Conservation (phyloP, 2,888 invertebrate genomes). For the Kuschelorhynchus macadamiae region DNA sequence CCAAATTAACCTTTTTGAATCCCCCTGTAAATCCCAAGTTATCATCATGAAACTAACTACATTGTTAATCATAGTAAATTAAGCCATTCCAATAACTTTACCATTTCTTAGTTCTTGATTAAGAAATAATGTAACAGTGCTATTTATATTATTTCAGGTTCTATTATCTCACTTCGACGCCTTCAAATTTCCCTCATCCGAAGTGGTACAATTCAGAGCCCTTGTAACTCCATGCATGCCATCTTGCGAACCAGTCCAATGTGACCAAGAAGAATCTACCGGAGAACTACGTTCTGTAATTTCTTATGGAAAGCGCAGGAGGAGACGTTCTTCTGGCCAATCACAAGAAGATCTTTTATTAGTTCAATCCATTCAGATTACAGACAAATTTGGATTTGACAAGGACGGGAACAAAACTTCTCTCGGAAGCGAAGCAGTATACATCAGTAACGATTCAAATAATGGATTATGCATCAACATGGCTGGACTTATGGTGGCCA, state of each 20-base stretch:
- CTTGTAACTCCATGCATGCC: slow-evolving; percentile 95
- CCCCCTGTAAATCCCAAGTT: too few species aligned
- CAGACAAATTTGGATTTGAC: slow-evolving; percentile 92
- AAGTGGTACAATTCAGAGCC: slow-evolving; percentile 96
- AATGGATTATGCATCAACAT: slow-evolving; percentile 80
- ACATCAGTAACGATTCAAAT: slow-evolving; percentile 73
- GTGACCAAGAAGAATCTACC: slow-evolving; percentile 86
- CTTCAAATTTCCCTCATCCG: slow-evolving; percentile 96
- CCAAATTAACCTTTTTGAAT: too few species aligned
- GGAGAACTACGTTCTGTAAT: slow-evolving; percentile 87
- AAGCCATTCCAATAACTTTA: too few species aligned
- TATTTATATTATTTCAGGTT: slow-evolving; percentile 74
- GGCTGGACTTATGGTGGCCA: slow-evolving; percentile 87
- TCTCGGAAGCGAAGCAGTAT: slow-evolving; percentile 80
- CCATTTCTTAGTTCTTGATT: too few species aligned
- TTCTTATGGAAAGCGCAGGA: slow-evolving; percentile 87
- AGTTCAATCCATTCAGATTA: slow-evolving; percentile 92
- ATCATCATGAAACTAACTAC: too few species aligned
- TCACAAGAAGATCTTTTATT: slow-evolving; percentile 86
- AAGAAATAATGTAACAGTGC: too few species aligned
- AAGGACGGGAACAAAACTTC: slow-evolving; percentile 71
- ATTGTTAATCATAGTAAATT: too few species aligned
- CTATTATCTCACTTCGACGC: slow-evolving; percentile 93
- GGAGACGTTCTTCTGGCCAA: slow-evolving; percentile 73
- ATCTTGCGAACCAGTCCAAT: slow-evolving; percentile 91